These are phyloP conservation scores for Buteo buteo DNA, from an alignment of 2,113 vertebrate genomes.

Conservation along the genomic window DNA sequence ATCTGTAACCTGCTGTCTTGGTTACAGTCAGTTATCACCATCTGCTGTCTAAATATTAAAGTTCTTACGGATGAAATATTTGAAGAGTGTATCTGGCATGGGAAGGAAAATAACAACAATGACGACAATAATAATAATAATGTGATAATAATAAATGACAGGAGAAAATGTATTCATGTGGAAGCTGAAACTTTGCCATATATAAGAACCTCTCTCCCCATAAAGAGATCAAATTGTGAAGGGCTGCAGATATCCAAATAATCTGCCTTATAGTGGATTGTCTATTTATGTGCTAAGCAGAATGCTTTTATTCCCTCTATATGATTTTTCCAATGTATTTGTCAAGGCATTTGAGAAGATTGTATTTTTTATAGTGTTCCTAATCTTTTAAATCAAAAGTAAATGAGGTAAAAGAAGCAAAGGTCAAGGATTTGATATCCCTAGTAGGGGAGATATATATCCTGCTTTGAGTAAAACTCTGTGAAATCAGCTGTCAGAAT, in stretches of 20 bases:
- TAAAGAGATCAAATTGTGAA: conserved; percentile 29
- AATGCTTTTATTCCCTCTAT: conserved; percentile 20
- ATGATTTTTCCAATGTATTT: conserved; percentile 29
- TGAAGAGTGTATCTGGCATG: neutral
- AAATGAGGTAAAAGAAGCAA: conserved; percentile 54
- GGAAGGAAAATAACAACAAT: neutral
- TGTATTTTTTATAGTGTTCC: conserved; percentile 33
- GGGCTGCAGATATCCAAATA: conserved; percentile 32
- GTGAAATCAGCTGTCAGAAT: conserved; percentile 65
- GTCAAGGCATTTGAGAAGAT: conserved; percentile 44
- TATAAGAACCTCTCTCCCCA: neutral
- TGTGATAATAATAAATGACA: neutral
- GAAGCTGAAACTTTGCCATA: neutral
- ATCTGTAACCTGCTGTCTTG: neutral
- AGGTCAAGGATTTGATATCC: conserved; percentile 63
- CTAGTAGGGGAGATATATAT: conserved; percentile 34
- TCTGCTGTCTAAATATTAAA: conserved; percentile 24
- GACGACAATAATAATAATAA: neutral
- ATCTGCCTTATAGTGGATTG: neutral
- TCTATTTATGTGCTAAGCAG: conserved; percentile 38
- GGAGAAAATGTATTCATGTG: neutral
- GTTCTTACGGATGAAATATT: neutral
- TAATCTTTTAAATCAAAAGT: conserved; percentile 66
- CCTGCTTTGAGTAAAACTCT: conserved; percentile 44
- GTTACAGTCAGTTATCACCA: neutral